Conservation (phyloP, 2,797 vertebrate genomes). For the Aselliscus stoliczkanus region DNA sequence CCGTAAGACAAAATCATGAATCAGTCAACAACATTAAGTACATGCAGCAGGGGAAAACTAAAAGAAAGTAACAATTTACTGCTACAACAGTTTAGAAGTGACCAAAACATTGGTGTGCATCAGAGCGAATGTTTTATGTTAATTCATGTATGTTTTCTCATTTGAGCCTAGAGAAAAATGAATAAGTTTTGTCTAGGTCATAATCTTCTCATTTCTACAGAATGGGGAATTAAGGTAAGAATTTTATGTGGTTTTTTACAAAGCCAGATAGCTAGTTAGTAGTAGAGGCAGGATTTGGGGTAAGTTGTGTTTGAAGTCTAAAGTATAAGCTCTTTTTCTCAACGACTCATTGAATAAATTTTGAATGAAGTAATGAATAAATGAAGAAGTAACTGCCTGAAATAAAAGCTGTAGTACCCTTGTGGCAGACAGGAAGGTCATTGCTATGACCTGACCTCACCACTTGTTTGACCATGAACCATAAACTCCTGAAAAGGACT, state of each 20-base stretch:
- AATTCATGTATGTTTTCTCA: background rate
- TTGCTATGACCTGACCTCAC: background rate
- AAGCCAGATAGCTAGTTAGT: background rate
- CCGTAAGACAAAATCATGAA: background rate
- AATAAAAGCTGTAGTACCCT: background rate
- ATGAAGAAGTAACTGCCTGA: background rate
- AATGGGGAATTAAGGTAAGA: background rate
- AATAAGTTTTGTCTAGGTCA: background rate
- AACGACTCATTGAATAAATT: background rate
- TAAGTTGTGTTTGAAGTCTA: background rate
- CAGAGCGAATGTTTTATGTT: background rate
- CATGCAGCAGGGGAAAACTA: background rate
- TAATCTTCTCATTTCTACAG: background rate
- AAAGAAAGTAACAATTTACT: background rate
- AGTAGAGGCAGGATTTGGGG: background rate
- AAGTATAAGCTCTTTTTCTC: background rate
- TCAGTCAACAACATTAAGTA: background rate
- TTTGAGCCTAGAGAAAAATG: background rate
- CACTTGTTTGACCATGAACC: background rate
- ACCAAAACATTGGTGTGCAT: too few relatives aligned
- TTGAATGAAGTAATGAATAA: conserved; percentile 50
- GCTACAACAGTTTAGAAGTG: background rate
- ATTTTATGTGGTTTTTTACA: background rate
- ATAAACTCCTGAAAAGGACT: background rate
- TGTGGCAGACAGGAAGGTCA: background rate